Evolutionary conservation across 1,140 invertebrate species (phyloP), one percentile per base, ranked within the genome.

Genomic region (Drosophila erecta): DNA sequence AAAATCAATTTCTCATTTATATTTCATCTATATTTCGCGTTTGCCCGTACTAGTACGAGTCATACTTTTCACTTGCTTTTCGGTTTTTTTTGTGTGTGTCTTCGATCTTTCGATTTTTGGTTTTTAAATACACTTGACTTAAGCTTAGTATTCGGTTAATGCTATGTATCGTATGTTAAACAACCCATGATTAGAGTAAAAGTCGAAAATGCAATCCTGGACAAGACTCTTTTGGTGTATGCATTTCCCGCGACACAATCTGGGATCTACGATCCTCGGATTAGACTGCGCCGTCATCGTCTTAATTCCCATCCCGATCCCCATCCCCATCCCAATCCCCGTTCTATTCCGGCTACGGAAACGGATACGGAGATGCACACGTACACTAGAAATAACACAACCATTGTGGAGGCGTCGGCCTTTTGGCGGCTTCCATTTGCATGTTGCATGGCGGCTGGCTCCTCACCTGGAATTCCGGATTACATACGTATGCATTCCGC

Each of bases 361-460:
- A 41, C 10, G 22, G 35, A 33, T 7, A 27, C 37, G 38, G 50
- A 62, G 51, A 56, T 24, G 59, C 49, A 87, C 37, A 74, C 44
- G 59, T 74, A 84, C 41, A 89, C 64, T 78, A 90, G 61, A 73
- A 90, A 84, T 85, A 89, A 80, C 80, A 91, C 84, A 90, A 91
- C 80, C 86, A 84, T 87, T 70, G 81, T 78, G 65, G 74, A 58
- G 50, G 83, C 74, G 40, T 60, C 61, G 60, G 70, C 56, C 38
- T 51, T 72, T 33, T 59, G 67, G 40, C 67, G 80, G 17, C 71
- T 73, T 43, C 90, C 91, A 38, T 84, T 79, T 20, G 91, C 90
- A 78, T 92, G 91, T 67, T 92, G 91, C 91, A 92, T 92, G 41
- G 91, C 91, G 44, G 91, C 91, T 27, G 91, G 91, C 56, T 92